These are phyloP conservation scores for Aporophyla lueneburgensis DNA, from an alignment of 2,888 invertebrate genomes.

Conservation along the genomic window DNA sequence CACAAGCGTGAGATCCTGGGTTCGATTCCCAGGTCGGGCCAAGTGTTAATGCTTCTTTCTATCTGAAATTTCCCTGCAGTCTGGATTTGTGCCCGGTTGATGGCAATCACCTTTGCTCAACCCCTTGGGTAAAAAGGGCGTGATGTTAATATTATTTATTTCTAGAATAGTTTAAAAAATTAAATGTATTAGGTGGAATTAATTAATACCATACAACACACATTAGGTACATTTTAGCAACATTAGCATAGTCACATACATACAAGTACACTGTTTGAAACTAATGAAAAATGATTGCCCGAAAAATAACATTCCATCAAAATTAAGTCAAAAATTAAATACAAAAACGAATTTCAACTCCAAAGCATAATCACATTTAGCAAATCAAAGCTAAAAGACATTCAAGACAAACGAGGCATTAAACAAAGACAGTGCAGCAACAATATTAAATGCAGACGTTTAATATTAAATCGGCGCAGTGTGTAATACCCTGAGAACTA, in stretches of 20 bases:
- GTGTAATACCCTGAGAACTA: conserved; percentile 62
- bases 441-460: conserved; percentile 55
- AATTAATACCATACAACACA: too few relatives aligned
- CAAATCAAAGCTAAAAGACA: conserved; percentile 20
- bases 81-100: too few relatives aligned
- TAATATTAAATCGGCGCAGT: conserved; percentile 69
- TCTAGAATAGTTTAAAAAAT: background rate
- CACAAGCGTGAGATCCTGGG: too few relatives aligned
- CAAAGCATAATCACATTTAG: background rate
- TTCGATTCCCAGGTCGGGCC: too few relatives aligned
- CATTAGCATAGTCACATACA: too few relatives aligned
- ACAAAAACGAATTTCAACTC: background rate
- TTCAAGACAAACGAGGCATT: background rate
- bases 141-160: background rate
- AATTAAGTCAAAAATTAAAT: background rate
- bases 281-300: background rate
- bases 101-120: too few relatives aligned
- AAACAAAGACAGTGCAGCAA: conserved; percentile 31
- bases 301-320: background rate
- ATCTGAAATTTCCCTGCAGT: too few relatives aligned
- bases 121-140: too few relatives aligned
- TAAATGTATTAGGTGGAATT: background rate
- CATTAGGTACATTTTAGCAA: background rate
- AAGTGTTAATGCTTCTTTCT: too few relatives aligned
- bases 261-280: background rate